Conservation (phyloP, 2,888 invertebrate species). For the Leptopilina myrica region DNA sequence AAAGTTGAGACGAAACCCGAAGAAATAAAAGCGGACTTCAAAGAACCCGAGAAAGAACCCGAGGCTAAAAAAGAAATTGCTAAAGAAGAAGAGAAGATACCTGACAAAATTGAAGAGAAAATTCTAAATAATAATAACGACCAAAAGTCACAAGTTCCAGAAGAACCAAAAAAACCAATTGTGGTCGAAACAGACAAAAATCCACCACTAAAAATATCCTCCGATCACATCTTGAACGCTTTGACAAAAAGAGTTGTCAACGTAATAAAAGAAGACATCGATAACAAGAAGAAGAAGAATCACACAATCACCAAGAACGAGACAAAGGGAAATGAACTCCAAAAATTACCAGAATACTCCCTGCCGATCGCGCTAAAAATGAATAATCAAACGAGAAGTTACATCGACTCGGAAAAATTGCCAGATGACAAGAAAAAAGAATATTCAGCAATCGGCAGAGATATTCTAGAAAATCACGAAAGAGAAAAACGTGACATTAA, state of each 20-base stretch:
- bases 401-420: conserved; percentile 40
- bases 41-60: neutral
- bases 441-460: conserved; percentile 56
- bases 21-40: neutral
- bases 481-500: conserved; percentile 64
- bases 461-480: conserved; percentile 66
- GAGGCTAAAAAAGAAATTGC: too few relatives aligned
- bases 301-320: conserved; percentile 17
- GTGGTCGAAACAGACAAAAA: neutral
- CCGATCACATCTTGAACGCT: conserved; percentile 63
- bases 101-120: neutral
- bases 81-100: neutral
- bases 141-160: neutral
- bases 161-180: neutral
- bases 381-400: conserved; percentile 65
- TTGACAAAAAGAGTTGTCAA: conserved; percentile 59
- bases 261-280: conserved; percentile 62
- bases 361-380: conserved; percentile 69
- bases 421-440: conserved; percentile 53
- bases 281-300: conserved; percentile 19
- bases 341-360: conserved; percentile 49
- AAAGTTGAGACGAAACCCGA: neutral
- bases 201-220: conserved; percentile 46
- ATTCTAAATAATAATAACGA: neutral
- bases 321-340: conserved; percentile 42